Evolutionary conservation across 2,888 invertebrate species (phyloP).

Genomic region (Altica lythri): DNA sequence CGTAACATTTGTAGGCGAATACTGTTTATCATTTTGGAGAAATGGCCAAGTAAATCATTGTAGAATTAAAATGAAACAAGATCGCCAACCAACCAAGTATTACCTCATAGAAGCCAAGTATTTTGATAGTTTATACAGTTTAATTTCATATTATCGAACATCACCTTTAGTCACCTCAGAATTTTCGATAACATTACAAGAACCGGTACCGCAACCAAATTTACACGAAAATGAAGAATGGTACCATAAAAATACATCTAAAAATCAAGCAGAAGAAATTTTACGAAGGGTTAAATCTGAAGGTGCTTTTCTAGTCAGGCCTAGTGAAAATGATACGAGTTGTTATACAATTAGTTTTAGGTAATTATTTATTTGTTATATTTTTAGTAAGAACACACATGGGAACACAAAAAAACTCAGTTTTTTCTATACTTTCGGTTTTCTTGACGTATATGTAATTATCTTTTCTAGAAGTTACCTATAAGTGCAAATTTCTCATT

Average conservation of each 20-base stretch:
- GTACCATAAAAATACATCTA: conserved; percentile 83
- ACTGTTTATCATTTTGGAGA: conserved; percentile 93
- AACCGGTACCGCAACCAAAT: conserved; percentile 93
- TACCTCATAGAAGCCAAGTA: conserved; percentile 85
- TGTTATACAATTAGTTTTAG: conserved; percentile 95
- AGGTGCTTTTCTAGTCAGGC: conserved; percentile 93
- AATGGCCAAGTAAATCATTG: conserved; percentile 90
- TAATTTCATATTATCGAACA: conserved; percentile 88
- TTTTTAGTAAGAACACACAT: no score
- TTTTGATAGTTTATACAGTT: conserved; percentile 89
- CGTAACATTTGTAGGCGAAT: conserved; percentile 95
- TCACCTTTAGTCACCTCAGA: conserved; percentile 88
- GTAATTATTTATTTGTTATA: no score
- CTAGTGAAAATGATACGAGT: conserved; percentile 83
- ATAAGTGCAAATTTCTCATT: no score
- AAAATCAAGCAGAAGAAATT: conserved; percentile 86
- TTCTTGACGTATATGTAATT: no score
- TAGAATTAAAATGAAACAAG: conserved; percentile 86
- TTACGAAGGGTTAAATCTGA: conserved; percentile 82
- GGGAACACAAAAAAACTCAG: no score
- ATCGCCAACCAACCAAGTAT: conserved; percentile 86
- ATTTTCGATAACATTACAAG: conserved; percentile 83
- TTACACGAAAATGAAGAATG: conserved; percentile 93
- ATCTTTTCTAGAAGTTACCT: no score
- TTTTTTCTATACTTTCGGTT: no score